A percentile compares a stretch with the other conserved stretches of the same genome.
Evolutionary conservation across 2,113 vertebrate genomes (phyloP).

Genomic region (Andinoacara biseriatus): DNA sequence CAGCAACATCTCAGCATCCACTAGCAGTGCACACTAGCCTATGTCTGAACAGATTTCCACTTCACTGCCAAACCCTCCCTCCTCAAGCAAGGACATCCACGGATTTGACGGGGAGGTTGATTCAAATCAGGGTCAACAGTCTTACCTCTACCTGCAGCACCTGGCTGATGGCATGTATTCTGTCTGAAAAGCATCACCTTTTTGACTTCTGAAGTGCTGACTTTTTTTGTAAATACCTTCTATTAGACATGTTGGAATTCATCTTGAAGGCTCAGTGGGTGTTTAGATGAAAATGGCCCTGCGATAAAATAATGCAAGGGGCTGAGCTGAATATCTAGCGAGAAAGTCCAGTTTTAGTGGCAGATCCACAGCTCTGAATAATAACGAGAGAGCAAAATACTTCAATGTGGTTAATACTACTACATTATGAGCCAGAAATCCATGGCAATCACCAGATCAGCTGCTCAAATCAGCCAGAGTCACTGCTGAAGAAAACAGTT

Average conservation of each 20-base stretch:
- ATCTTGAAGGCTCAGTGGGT: conserved; percentile 28
- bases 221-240: background rate
- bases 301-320: conserved; percentile 4
- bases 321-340: background rate
- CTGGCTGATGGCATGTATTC: conserved; percentile 59
- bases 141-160: conserved; percentile 64
- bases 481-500: background rate
- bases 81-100: conserved; percentile 71
- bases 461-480: background rate
- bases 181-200: conserved; percentile 32
- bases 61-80: conserved; percentile 52
- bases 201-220: conserved; percentile 17
- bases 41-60: conserved; percentile 71
- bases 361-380: background rate
- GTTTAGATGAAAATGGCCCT: background rate
- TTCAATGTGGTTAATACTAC: background rate
- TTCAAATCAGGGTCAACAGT: conserved; percentile 72
- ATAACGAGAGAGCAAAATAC: background rate
- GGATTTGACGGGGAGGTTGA: conserved; percentile 64
- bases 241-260: conserved; percentile 12
- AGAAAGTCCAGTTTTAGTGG: background rate
- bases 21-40: conserved; percentile 44
- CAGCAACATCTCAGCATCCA: conserved; percentile 67
- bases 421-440: background rate
- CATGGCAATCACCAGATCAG: background rate